These are phyloP conservation scores for Brachypterus glaber DNA, from an alignment of 2,888 invertebrate species.

Conservation along the genomic window DNA sequence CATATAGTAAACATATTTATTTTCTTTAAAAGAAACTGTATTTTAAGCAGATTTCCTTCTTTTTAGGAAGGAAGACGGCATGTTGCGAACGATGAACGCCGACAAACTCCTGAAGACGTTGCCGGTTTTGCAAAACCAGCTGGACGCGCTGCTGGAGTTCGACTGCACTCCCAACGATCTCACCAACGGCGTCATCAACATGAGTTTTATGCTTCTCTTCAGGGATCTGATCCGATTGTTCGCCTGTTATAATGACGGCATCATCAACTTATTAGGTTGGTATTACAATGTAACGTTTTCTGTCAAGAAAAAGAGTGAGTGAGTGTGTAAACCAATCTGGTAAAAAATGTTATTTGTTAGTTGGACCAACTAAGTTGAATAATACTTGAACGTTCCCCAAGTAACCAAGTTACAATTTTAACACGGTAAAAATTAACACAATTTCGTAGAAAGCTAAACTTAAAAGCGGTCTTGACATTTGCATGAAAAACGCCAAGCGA, in stretches of 20 bases:
- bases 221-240: slow-evolving; percentile 83
- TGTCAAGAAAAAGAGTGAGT: too few species aligned
- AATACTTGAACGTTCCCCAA: too few species aligned
- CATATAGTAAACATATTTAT: too few species aligned
- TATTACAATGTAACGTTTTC: neutral
- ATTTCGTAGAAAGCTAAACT: too few species aligned
- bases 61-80: slow-evolving; percentile 90
- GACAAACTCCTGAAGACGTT: slow-evolving; percentile 95
- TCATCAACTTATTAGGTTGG: slow-evolving; percentile 88
- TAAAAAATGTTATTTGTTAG: too few species aligned
- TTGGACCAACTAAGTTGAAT: neutral
- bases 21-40: too few species aligned
- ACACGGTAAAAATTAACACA: too few species aligned
- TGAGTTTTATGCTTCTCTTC: slow-evolving; percentile 74
- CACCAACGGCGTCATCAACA: slow-evolving; percentile 85
- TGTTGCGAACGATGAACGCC: slow-evolving; percentile 92
- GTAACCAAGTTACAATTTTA: too few species aligned
- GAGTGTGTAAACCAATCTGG: too few species aligned
- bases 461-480: too few species aligned
- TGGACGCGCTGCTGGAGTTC: slow-evolving; percentile 93
- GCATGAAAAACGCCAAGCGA: too few species aligned
- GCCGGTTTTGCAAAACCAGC: slow-evolving; percentile 88
- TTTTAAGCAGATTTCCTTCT: too few species aligned
- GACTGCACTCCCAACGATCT: slow-evolving; percentile 95
- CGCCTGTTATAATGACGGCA: slow-evolving; percentile 99